Conservation (phyloP, 2,797 vertebrate species). For the Platalea minor region DNA sequence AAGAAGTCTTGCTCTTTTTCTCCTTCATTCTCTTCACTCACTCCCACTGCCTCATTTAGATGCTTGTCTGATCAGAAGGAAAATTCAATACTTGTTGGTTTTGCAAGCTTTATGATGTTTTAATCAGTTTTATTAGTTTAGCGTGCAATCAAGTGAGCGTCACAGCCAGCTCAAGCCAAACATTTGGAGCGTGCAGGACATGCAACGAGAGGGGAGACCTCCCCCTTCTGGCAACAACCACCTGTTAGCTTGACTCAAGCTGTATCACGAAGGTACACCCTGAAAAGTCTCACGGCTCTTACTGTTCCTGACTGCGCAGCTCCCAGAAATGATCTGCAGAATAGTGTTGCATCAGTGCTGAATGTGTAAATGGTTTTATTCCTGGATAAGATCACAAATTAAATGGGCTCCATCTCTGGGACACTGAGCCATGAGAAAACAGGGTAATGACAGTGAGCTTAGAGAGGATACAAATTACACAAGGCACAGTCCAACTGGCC, state of each 20-base stretch:
- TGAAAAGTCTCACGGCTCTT: background rate
- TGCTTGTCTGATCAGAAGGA: background rate
- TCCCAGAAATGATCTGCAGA: background rate
- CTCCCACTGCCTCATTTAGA: background rate
- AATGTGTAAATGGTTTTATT: background rate
- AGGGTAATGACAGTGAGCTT: fast-evolving
- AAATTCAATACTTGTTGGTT: background rate
- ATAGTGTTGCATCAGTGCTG: background rate
- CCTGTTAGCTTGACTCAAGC: background rate
- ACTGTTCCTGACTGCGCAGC: background rate
- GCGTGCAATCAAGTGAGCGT: background rate
- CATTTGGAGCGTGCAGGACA: background rate
- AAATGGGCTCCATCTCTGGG: background rate
- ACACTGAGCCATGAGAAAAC: background rate
- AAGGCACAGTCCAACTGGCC: background rate
- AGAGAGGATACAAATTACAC: background rate
- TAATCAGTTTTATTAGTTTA: background rate
- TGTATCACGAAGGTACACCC: background rate
- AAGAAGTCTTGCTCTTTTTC: background rate
- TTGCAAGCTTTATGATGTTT: background rate
- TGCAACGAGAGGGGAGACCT: background rate
- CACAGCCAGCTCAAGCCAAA: background rate
- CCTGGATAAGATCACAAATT: background rate
- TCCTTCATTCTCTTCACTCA: background rate
- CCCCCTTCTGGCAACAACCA: background rate